Base-by-base conservation (phyloP, 2,888 invertebrate species). In the Augiades crinisus region DNA sequence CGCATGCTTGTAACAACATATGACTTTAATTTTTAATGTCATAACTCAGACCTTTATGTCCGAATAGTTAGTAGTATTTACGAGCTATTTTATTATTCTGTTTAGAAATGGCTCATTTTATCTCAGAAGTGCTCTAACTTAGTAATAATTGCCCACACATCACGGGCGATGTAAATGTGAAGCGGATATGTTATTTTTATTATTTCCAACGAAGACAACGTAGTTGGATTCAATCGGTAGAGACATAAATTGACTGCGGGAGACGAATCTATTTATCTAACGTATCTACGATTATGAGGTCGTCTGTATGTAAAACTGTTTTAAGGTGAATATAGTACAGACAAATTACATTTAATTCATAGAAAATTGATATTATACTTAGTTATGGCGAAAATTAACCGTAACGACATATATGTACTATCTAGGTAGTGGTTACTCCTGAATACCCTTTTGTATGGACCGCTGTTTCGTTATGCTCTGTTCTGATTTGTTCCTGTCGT, bases 111-210 rank as follows among this genome's bases (percentile, higher is more conserved):
- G 22, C 22, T 33, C 12, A 45, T 45, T 44, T 44, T 21, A 17
- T 19, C 34, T 34, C 22, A 22, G 16, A 34, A 34, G n/a, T 2
- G 33, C 22, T 45, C 3, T 13, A 33, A 24, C 22, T 34, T 12
- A 8, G 21, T 22, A 22, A 45, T 22, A 34, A 45, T 45, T 45
- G 45, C 45, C 45, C 34, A 45, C 31, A 45, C 44, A 44, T 31
- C 31, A 30, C 13, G 31, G 34, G 10, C 12, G 21, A 34, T 34
- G 22, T 31, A 21, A 45, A 44, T 33, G 14, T 10, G 27, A 56
- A 51, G 36, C 24, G 51, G 51, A 34, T 27, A 52, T 51, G 50
- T 33, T 45, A 47, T 45, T 54, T 52, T 52, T 56, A 52, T 40
- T 33, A 33, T 46, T 46, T 46, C 46, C 36, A 36, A 46, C 24